phyloP scores from a whole-genome alignment of 2,888 invertebrate genomes.

The Chydorus sphaericus region DNA sequence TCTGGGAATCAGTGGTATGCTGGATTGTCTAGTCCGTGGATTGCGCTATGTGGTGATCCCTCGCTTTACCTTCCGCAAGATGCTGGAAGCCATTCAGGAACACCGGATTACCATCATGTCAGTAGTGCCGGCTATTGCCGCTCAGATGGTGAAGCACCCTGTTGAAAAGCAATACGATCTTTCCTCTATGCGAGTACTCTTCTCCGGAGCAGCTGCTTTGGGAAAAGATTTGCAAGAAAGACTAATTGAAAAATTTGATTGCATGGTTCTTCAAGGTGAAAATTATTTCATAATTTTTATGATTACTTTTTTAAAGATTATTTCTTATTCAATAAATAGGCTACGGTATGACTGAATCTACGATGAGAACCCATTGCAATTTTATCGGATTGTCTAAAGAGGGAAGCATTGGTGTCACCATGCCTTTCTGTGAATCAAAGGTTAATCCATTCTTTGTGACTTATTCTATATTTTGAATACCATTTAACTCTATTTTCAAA shows the following conservation, averaged over 20 bases:
- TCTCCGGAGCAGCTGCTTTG: slow-evolving; percentile 56
- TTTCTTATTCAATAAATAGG: too few species aligned
- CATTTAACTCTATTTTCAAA: too few species aligned
- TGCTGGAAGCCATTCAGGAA: slow-evolving; percentile 1
- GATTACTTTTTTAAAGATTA: background rate
- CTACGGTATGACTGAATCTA: slow-evolving; percentile 41
- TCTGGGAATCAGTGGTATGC: background rate
- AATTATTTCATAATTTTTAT: too few species aligned
- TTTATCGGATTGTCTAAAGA: slow-evolving; percentile 35
- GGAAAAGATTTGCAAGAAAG: slow-evolving; percentile 26
- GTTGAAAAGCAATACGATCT: slow-evolving; percentile 49
- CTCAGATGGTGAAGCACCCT: slow-evolving; percentile 58
- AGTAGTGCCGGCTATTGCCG: slow-evolving; percentile 59
- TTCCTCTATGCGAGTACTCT: slow-evolving; percentile 43
- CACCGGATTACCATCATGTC: slow-evolving; percentile 48
- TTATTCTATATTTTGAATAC: too few species aligned
- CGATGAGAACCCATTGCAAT: slow-evolving; percentile 37
- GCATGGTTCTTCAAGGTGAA: slow-evolving; percentile 10
- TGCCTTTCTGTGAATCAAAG: slow-evolving; percentile 51
- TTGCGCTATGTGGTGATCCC: background rate
- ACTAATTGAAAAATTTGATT: slow-evolving; percentile 32
- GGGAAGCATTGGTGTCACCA: slow-evolving; percentile 49
- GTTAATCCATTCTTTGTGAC: too few species aligned
- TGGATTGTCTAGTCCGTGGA: background rate
- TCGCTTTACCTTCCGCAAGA: background rate